Base-by-base conservation (phyloP, 2,888 invertebrate genomes). In the Copidosoma aretas region DNA sequence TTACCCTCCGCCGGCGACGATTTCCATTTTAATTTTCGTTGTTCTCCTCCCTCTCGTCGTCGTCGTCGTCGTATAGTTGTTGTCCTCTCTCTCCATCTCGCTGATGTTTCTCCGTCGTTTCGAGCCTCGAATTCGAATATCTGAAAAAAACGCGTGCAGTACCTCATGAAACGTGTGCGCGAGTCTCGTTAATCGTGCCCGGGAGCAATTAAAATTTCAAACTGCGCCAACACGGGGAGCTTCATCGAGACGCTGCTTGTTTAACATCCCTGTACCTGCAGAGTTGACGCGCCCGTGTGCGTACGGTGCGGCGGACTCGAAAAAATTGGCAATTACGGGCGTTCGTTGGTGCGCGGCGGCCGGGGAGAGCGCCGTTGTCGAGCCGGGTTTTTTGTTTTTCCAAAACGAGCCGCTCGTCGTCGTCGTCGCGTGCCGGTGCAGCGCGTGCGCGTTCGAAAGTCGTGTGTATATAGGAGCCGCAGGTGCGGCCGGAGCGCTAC, bases 341-440 rank as follows among this genome's bases (percentile, higher is more conserved):
- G 21, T 53, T 21, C 53, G 24, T 22, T 22, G 22, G 22, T 22
- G 53, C 53, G 53, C 53, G 53, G 53, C 53, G 53, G 53, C 21
- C 22, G 21, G 12, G 19, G 56, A 19, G 56, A 39, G 57, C 21
- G n/a, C n/a, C n/a, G 41, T 19, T 58, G 57, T 41, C 21, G 19
- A 32, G 57, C 58, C 21, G 60, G 5, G 57, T 67, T 61, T 57
- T 57, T 25, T n/a, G n/a, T n/a, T n/a, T n/a, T n/a, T n/a, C n/a
- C n/a, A n/a, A 60, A 67, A 51, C 25, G 62, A 62, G 52, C 58
- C 58, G 62, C 53, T 61, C 46, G 57, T 32, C 22, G n/a, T 14
- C 21, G 56, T 41, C 54, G 15, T 22, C 54, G 32, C 54, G 60
- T 46, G 15, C 12, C 15, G 22, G n/a, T n/a, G n/a, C n/a, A n/a